Base-by-base conservation (phyloP, 2,797 vertebrate genomes). In the Acanthornis magna region DNA sequence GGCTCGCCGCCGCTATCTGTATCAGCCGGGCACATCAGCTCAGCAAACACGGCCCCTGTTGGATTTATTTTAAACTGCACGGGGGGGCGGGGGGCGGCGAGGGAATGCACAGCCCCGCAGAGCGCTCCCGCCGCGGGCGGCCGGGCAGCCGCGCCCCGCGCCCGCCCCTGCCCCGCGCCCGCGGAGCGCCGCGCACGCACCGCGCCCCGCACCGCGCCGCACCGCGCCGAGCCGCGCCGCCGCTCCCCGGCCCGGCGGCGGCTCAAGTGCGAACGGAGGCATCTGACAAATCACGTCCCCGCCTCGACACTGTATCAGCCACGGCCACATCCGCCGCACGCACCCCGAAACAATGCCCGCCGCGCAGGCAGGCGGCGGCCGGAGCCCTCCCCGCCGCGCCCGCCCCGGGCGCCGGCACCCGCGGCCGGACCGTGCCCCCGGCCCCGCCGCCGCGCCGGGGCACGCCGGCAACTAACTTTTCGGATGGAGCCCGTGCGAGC, bases 281-380 rank as follows among this genome's bases (percentile, higher is more conserved):
- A 97, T 96, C 97, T 97, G 98, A 98, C 98, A 98, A 98, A 98
- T 98, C 96, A 94, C 97, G 98, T 98, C 98, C 97, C 98, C 98
- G 90, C 98, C 98, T 98, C 98, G 98, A 98, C 98, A 97, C 98
- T 96, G 96, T 98, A 97, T 98, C 98, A 98, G 98, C 97, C 98
- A 98, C 97, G 98, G 96, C 97, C 96, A 98, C 98, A 98, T 98
- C 98, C 97, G 96, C 97, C 98, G 96, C 91, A 97, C 98, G 98
- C 98, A 97, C 72, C 70, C 55, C 54, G 78, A 79, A 76, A 98
- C 97, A 98, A 98, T 97, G 96, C 98, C 97, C 96, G 97, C 96
- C 97, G 95, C 96, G 97, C 89, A 94, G 95, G 97, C 91, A n/a
- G 97, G 97, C 96, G 71, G 72, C 86, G 72, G 75, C 84, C 76